These are phyloP conservation scores for Punctoribates punctum DNA, from an alignment of 2,888 invertebrate species.

Conservation along the genomic window DNA sequence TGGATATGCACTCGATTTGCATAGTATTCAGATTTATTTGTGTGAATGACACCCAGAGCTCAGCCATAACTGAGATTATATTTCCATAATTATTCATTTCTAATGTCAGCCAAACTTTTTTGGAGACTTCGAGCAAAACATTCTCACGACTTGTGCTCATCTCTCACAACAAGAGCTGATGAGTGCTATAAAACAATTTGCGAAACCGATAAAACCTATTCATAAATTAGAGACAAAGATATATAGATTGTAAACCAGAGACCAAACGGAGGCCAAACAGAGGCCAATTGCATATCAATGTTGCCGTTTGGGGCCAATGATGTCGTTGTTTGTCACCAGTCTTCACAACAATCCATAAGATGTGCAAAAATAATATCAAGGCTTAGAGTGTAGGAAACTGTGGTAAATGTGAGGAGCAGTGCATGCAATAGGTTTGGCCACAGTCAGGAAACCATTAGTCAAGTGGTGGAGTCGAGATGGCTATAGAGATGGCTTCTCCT, in stretches of 20 bases:
- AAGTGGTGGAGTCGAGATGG: slow-evolving; percentile 19
- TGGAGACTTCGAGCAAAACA: background rate
- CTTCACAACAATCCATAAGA: slow-evolving; percentile 8
- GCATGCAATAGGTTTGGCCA: slow-evolving; percentile 1
- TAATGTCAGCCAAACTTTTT: background rate
- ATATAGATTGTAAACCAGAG: background rate
- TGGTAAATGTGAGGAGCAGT: background rate
- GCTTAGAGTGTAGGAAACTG: background rate
- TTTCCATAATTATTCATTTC: slow-evolving; percentile 6
- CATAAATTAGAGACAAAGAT: background rate
- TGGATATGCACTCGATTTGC: background rate
- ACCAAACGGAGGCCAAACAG: no score
- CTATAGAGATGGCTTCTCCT: slow-evolving; percentile 21
- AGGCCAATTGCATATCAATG: background rate
- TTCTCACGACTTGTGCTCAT: slow-evolving; percentile 3
- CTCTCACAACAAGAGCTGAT: background rate
- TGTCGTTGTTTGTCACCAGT: background rate
- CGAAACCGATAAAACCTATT: background rate
- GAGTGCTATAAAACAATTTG: slow-evolving; percentile 16
- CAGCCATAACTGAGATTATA: background rate
- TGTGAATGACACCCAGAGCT: no score
- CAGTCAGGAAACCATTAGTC: slow-evolving; percentile 24
- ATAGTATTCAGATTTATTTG: background rate
- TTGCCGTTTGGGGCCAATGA: background rate
- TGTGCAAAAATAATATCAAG: background rate